Percentiles rank a stretch among this genome's conserved stretches.
These are phyloP conservation scores for Pseudomyrmex dendroicus DNA, from an alignment of 1,140 invertebrate species.

Conservation along the genomic window DNA sequence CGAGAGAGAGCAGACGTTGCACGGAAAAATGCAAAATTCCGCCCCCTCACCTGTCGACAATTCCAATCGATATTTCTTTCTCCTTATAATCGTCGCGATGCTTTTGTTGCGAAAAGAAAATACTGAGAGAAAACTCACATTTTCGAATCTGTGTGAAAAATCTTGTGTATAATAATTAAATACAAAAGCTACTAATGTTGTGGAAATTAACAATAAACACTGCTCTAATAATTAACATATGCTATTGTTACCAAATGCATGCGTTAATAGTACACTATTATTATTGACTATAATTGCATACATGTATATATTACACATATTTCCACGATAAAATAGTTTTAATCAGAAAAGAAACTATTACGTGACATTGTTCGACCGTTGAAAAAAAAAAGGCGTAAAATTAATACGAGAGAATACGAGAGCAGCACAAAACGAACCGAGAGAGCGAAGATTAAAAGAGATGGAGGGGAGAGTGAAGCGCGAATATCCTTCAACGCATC, in stretches of 20 bases:
- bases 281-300: no score
- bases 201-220: background rate
- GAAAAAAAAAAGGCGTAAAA: slow-evolving; percentile 4
- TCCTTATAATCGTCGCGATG: background rate
- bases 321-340: no score
- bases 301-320: no score
- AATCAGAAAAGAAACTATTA: background rate
- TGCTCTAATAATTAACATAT: background rate
- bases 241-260: no score
- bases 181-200: background rate
- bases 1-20: slow-evolving; percentile 45
- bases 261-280: no score
- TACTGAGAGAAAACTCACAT: background rate
- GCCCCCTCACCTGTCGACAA: background rate
- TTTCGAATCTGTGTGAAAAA: background rate
- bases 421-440: background rate
- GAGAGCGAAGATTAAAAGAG: slow-evolving; percentile 28
- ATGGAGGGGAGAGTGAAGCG: slow-evolving; percentile 31
- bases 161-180: background rate
- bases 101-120: slow-evolving; percentile 15
- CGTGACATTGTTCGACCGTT: background rate
- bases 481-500: slow-evolving; percentile 59
- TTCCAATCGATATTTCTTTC: slow-evolving; percentile 39
- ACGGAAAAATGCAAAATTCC: slow-evolving; percentile 54
- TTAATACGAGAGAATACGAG: slow-evolving; percentile 6